Base-by-base conservation (phyloP, 2,888 invertebrate species). In the Scaeva pyrastri region DNA sequence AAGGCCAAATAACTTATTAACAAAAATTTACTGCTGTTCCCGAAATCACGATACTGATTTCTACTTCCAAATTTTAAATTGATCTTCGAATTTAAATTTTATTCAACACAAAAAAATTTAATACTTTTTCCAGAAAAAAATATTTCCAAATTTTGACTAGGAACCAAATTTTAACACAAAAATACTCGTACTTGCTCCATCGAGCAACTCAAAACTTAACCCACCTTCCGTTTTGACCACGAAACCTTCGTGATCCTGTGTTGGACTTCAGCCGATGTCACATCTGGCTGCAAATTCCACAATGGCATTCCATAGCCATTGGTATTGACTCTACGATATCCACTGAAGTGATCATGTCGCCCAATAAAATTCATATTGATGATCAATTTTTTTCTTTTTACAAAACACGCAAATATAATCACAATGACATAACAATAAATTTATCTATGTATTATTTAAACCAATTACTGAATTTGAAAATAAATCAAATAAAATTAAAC, bases 331-430 rank as follows among this genome's bases (percentile, higher is more conserved):
- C 90, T 90, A 41, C 90, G 90, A 89, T 91, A 91, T 72, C 91
- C 91, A 88, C 89, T 89, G 77, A 91, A 89, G 89, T 91, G 90
- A 89, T 92, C 90, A 89, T 90, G 90, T 68, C 89, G 89, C 31
- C 90, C 91, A 87, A 91, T 90, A 83, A 92, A 90, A 90, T 91
- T 91, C 92, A 92, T 91, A 87, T 88, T 90, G n/a, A n/a, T 88
- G 70, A 76, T 60, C 75, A 68, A 75, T 60, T 82, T 81, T 71
- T 60, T 88, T 31, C 36, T 58, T 23, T 72, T 58, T 23, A 76
- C 58, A 50, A 56, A 58, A 72, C 36, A 75, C 60, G 74, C 58
- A 12, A 43, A 14, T 66, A 36, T 62, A 72, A 16, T 48, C 3
- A 48, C 14, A 26, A 52, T 7, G 12, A 55, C 88, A 88, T 48